Conservation (phyloP, 2,113 vertebrate species). For the Petroica traversi region DNA sequence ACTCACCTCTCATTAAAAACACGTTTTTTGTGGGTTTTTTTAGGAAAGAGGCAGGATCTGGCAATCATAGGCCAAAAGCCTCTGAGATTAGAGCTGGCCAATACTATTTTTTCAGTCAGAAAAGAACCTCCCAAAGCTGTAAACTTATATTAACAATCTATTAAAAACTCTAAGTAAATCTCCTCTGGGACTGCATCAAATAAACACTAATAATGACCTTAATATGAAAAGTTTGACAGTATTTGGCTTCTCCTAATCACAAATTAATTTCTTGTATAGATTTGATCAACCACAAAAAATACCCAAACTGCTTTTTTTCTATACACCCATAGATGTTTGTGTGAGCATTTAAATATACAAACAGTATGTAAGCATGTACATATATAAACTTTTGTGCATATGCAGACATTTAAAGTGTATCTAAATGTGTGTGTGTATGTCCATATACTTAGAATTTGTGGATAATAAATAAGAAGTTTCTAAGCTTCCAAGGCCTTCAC, state of each 20-base stretch:
- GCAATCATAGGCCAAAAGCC: not conserved
- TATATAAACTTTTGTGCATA: not conserved
- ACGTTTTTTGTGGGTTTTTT: not conserved
- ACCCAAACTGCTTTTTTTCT: not conserved
- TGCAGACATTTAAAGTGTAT: not conserved
- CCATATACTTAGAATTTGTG: not conserved
- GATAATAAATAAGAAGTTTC: not conserved
- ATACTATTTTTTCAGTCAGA: not conserved
- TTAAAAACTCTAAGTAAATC: not conserved
- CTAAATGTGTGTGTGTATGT: not conserved
- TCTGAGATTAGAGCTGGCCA: not conserved
- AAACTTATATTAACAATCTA: not conserved
- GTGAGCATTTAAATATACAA: not conserved
- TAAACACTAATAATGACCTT: not conserved
- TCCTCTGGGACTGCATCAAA: not conserved
- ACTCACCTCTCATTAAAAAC: not conserved
- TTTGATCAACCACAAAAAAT: not conserved
- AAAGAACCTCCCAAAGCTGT: not conserved
- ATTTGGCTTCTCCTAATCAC: not conserved
- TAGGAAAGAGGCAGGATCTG: not conserved
- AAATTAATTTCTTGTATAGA: not conserved
- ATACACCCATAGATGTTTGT: fast-evolving
- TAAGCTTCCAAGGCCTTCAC: not conserved
- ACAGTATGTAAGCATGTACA: not conserved
- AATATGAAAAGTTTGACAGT: not conserved